These are phyloP conservation scores for Cephus spinipes DNA, from an alignment of 2,888 invertebrate species.

Conservation along the genomic window DNA sequence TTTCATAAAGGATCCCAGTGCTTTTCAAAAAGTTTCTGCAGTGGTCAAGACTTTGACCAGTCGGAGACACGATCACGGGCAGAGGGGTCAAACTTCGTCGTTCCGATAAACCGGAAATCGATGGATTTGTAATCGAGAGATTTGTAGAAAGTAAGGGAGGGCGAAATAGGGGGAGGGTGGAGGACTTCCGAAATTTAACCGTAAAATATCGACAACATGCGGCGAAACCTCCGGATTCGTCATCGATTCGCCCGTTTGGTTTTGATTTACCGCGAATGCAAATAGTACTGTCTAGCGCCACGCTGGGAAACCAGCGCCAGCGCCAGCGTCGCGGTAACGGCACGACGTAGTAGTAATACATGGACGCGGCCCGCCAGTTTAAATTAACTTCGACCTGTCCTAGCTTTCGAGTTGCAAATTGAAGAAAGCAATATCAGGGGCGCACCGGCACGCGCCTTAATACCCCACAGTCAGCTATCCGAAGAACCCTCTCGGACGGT, in stretches of 20 bases:
- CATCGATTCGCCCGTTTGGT: not conserved
- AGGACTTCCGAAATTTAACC: not conserved
- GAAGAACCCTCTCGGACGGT: constrained; percentile 32
- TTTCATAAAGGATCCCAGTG: not conserved
- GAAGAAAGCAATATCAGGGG: constrained; percentile 46
- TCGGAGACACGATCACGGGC: not conserved
- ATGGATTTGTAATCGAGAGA: not conserved
- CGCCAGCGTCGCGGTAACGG: not conserved
- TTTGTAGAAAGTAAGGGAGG: not conserved
- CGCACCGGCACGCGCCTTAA: constrained; percentile 33
- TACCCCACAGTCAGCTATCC: constrained; percentile 44
- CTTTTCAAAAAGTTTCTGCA: not conserved
- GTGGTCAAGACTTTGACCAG: not conserved
- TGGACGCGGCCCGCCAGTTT: constrained; percentile 16
- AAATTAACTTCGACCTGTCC: constrained; percentile 21
- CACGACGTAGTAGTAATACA: not conserved
- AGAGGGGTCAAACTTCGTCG: not conserved
- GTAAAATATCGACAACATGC: not conserved
- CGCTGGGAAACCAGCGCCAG: not conserved
- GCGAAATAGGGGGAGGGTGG: too few relatives aligned
- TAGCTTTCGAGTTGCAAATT: constrained; percentile 39
- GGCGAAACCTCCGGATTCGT: not conserved
- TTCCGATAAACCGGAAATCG: not conserved
- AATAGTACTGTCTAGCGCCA: not conserved
- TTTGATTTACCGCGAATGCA: not conserved